phyloP scores from a whole-genome alignment of 1,140 invertebrate genomes.

The Palaemon carinicauda region DNA sequence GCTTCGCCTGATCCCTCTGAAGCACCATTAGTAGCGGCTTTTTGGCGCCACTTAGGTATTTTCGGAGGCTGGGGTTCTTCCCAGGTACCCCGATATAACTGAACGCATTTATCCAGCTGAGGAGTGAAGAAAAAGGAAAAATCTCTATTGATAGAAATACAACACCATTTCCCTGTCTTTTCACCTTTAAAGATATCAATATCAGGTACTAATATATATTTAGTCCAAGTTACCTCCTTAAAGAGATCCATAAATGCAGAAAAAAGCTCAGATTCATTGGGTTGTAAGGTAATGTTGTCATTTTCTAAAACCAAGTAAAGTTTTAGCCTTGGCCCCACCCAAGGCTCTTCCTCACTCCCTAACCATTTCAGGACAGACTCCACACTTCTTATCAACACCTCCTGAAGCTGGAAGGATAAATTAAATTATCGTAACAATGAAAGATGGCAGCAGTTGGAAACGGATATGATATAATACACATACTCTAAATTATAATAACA shows the following conservation, averaged over 20 bases:
- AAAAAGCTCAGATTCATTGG: conserved; percentile 40
- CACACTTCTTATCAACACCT: conserved; percentile 42
- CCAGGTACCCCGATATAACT: conserved; percentile 58
- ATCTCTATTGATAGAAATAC: too few species aligned
- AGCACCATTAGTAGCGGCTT: conserved; percentile 3
- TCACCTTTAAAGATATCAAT: too few species aligned
- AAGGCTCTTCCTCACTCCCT: conserved; percentile 52
- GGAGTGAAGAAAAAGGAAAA: not conserved
- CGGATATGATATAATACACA: too few species aligned
- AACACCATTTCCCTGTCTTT: too few species aligned
- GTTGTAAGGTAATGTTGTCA: conserved; percentile 34
- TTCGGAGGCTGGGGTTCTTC: conserved; percentile 46
- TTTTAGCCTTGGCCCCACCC: conserved; percentile 52
- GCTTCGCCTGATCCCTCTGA: not conserved
- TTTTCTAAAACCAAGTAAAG: conserved; percentile 49
- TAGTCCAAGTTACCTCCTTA: conserved; percentile 29
- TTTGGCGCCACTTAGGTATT: conserved; percentile 42
- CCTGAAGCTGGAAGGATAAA: conserved; percentile 41
- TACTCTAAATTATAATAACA: too few species aligned
- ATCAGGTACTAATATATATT: not conserved
- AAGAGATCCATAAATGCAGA: conserved; percentile 47
- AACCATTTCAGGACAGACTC: conserved; percentile 45
- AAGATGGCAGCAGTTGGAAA: not conserved
- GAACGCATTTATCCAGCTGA: conserved; percentile 54
- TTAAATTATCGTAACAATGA: not conserved